Percentiles rank a stretch among this genome's conserved stretches.
Evolutionary conservation across 1,140 invertebrate species (phyloP).

Genomic region (Drosophila mojavensis): DNA sequence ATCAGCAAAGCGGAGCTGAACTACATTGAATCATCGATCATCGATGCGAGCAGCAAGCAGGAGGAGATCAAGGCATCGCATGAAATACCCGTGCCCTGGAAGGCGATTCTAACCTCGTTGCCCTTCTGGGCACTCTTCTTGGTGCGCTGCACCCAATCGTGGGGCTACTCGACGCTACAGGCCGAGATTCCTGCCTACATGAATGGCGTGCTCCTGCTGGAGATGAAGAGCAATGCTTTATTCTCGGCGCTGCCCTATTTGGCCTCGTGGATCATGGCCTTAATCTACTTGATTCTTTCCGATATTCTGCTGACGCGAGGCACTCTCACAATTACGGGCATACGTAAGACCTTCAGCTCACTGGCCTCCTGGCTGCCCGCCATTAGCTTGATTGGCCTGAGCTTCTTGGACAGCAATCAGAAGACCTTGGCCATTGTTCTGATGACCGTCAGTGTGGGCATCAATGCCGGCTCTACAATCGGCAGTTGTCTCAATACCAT

Average conservation of each 20-base stretch:
- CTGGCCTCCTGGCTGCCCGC: conserved; percentile 87
- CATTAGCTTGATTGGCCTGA: conserved; percentile 86
- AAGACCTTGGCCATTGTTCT: conserved; percentile 86
- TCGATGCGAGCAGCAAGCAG: conserved; percentile 45
- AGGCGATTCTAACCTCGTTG: conserved; percentile 89
- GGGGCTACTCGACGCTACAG: conserved; percentile 96
- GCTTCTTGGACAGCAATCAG: conserved; percentile 86
- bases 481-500: conserved; percentile 89
- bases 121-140: conserved; percentile 94
- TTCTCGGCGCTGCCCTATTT: conserved; percentile 92
- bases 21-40: conserved; percentile 86
- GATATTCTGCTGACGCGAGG: conserved; percentile 87
- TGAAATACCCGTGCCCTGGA: conserved; percentile 88
- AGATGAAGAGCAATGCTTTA: conserved; percentile 91
- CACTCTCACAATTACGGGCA: conserved; percentile 84
- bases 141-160: conserved; percentile 94
- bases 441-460: conserved; percentile 89
- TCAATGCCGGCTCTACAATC: conserved; percentile 90
- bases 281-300: conserved; percentile 87
- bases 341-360: conserved; percentile 88
- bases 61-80: conserved; percentile 15
- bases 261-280: conserved; percentile 88
- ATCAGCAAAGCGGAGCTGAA: conserved; percentile 87
- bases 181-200: conserved; percentile 96
- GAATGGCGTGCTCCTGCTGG: conserved; percentile 90